phyloP scores from a whole-genome alignment of 2,113 vertebrate species.

The Lethenteron camtschaticum region DNA sequence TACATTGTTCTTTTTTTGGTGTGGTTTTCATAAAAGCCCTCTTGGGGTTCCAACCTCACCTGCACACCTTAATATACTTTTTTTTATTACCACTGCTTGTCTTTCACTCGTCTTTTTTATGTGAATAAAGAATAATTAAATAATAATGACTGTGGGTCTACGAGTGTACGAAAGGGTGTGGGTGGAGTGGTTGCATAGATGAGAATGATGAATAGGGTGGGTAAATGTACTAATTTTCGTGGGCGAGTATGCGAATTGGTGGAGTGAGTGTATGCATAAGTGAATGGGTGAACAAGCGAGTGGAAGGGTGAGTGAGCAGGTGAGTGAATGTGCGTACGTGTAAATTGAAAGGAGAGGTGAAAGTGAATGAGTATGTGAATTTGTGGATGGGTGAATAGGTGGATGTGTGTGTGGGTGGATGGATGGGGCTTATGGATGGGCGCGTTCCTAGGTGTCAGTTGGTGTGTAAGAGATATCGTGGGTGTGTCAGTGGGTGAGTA shows the following conservation, averaged over 20 bases:
- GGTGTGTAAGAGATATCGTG: too few species aligned
- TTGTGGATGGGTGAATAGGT: background rate
- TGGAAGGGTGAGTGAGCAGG: background rate
- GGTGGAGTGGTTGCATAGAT: background rate
- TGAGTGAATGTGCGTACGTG: background rate
- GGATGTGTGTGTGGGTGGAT: background rate
- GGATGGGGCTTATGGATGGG: too few species aligned
- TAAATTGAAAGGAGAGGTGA: background rate
- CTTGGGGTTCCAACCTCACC: too few species aligned
- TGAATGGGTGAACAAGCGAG: background rate
- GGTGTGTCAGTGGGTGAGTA: too few species aligned
- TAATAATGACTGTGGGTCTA: too few species aligned
- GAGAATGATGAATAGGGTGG: background rate
- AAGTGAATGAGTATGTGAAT: background rate
- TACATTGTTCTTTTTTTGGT: too few species aligned
- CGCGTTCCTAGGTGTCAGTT: too few species aligned
- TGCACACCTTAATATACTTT: too few species aligned
- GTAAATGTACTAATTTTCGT: background rate
- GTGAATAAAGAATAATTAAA: too few species aligned
- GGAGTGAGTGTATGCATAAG: background rate
- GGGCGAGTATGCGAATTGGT: background rate
- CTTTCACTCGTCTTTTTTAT: too few species aligned
- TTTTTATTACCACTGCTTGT: too few species aligned
- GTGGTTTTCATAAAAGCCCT: too few species aligned
- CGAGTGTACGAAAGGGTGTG: background rate